Evolutionary conservation across 2,888 invertebrate species (phyloP).

Genomic region (Hylaea fasciaria): DNA sequence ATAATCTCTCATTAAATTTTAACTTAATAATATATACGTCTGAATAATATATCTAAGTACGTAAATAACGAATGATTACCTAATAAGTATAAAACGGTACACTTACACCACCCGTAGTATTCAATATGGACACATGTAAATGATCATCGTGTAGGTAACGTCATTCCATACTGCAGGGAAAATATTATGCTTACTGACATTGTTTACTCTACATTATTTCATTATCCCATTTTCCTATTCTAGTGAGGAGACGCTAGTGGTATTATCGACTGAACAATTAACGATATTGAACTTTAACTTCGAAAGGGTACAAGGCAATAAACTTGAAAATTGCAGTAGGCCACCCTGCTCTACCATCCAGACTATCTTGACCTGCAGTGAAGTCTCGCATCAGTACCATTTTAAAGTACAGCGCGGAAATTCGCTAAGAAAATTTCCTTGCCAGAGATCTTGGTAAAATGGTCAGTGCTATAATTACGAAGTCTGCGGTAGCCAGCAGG

Average conservation of each 20-base stretch:
- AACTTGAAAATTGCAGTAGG: constrained; percentile 36
- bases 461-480: constrained; percentile 44
- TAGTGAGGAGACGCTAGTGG: constrained; percentile 1
- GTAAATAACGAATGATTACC: no score
- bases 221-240: not conserved
- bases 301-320: constrained; percentile 32
- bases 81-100: no score
- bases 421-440: constrained; percentile 20
- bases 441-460: constrained; percentile 20
- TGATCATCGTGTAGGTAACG: no score
- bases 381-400: constrained; percentile 1
- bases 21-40: no score
- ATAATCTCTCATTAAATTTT: no score
- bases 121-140: no score
- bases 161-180: not conserved
- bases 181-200: not conserved
- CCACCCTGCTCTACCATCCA: constrained; percentile 31
- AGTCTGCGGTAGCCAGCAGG: constrained; percentile 41
- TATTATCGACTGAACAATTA: constrained; percentile 10
- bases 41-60: no score
- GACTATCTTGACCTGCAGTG: constrained; percentile 13
- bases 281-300: constrained; percentile 36
- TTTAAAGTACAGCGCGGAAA: constrained; percentile 8
- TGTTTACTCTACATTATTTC: not conserved
- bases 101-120: no score